A percentile compares a stretch with the other conserved stretches of the same genome.
phyloP scores from a whole-genome alignment of 1,140 invertebrate genomes.

The Drosophila elegans region DNA sequence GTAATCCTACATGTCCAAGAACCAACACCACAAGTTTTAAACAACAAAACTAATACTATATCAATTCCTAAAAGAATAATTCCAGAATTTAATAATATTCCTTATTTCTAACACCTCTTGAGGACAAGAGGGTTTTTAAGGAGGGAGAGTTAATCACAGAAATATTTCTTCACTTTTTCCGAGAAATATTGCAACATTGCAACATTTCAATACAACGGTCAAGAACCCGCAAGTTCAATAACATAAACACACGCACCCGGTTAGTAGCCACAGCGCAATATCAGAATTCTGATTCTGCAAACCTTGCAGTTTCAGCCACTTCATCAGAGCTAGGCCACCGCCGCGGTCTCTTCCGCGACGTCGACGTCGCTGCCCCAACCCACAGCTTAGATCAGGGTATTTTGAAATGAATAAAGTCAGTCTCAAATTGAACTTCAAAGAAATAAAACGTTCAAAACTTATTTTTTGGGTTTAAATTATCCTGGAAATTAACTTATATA shows the following conservation, averaged over 20 bases:
- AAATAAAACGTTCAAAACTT: too few species aligned
- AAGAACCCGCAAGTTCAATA: not conserved
- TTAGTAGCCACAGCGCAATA: too few species aligned
- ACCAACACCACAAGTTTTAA: not conserved
- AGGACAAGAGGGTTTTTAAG: constrained; percentile 4
- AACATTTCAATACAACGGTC: not conserved
- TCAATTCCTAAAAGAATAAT: not conserved
- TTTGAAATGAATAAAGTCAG: too few species aligned
- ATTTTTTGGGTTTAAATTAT: too few species aligned
- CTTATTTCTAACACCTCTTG: constrained; percentile 6
- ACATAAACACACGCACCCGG: not conserved
- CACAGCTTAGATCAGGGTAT: too few species aligned
- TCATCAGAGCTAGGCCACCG: too few species aligned
- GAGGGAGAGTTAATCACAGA: constrained; percentile 1
- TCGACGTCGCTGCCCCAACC: too few species aligned
- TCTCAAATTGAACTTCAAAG: too few species aligned
- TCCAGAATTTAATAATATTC: constrained; percentile 6
- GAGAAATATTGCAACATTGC: not conserved
- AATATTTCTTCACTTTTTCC: not conserved
- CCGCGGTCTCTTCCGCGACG: too few species aligned
- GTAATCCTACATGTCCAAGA: not conserved
- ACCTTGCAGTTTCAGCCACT: too few species aligned
- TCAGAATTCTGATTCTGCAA: too few species aligned
- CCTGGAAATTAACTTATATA: too few species aligned
- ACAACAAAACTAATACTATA: constrained; percentile 1